Evolutionary conservation across 2,888 invertebrate genomes (phyloP).

Genomic region (Clistopyga incitator): DNA sequence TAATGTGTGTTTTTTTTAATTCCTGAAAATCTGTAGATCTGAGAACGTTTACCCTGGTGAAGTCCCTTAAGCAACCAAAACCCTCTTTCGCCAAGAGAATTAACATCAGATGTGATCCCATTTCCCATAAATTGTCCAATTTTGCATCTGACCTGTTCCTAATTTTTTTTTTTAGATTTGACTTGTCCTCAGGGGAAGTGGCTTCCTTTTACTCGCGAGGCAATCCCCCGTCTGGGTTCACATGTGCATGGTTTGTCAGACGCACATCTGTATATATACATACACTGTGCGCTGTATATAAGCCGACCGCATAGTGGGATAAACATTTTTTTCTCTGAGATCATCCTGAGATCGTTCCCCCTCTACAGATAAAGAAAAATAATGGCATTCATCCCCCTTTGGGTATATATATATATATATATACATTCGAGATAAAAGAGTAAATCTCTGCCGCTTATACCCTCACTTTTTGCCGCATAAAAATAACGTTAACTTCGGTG

Average conservation of each 20-base stretch:
- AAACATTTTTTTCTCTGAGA: slow-evolving; percentile 51
- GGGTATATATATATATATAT: slow-evolving; percentile 41
- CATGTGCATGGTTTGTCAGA: slow-evolving; percentile 45
- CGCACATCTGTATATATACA: slow-evolving; percentile 13
- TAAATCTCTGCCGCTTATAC: slow-evolving; percentile 46
- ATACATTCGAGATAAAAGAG: slow-evolving; percentile 60
- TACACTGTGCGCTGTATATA: slow-evolving; percentile 18
- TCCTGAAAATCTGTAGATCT: no score
- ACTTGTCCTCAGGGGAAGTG: slow-evolving; percentile 12
- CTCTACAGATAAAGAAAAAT: slow-evolving; percentile 64
- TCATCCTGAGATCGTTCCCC: slow-evolving; percentile 47
- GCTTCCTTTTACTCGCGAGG: slow-evolving; percentile 20
- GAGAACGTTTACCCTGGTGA: no score
- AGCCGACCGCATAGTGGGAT: slow-evolving; percentile 34
- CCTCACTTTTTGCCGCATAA: slow-evolving; percentile 43
- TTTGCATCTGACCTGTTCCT: slow-evolving; percentile 20
- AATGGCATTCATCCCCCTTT: slow-evolving; percentile 62
- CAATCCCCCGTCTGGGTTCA: neutral
- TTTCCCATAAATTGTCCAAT: neutral
- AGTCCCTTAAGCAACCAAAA: neutral
- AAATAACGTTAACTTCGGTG: slow-evolving; percentile 46
- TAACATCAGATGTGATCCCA: neutral
- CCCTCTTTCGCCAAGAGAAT: neutral
- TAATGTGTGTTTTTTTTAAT: no score
- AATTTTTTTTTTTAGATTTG: slow-evolving; percentile 12